Percentiles rank a stretch among this genome's conserved stretches.
Conservation (phyloP, 1,140 invertebrate species). For the Monomorium pharaonis region DNA sequence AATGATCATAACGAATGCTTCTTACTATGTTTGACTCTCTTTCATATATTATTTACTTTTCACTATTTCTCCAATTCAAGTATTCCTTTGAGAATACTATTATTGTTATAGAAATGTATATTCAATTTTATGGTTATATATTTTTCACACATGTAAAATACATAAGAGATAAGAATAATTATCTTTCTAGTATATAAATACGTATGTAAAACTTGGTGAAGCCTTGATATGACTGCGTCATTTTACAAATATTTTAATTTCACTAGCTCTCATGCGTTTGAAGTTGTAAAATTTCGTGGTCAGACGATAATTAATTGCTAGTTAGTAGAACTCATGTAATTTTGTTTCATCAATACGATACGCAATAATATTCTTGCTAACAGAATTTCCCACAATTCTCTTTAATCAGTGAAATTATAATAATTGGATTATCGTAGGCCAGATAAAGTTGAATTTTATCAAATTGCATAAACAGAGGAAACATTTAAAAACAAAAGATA, state of each 20-base stretch:
- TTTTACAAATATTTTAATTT: slow-evolving; percentile 32
- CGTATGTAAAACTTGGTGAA: neutral
- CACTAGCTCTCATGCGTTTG: neutral
- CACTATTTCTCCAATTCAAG: neutral
- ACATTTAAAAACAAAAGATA: neutral
- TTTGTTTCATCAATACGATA: slow-evolving; percentile 1
- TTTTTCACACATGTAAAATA: neutral
- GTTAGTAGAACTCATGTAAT: slow-evolving; percentile 18
- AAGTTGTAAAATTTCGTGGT: slow-evolving; percentile 6
- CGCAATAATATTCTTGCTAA: neutral
- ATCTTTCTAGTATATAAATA: neutral
- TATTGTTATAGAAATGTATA: neutral
- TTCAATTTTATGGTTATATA: neutral
- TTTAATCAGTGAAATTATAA: slow-evolving; percentile 26
- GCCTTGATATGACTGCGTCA: neutral
- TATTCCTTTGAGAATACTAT: neutral
- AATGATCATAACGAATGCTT: neutral
- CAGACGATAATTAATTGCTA: slow-evolving; percentile 23
- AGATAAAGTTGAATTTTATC: neutral
- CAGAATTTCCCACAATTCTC: neutral
- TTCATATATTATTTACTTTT: neutral
- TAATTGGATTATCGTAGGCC: neutral
- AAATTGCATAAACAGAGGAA: neutral
- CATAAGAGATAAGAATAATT: neutral
- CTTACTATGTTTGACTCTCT: neutral